Percentiles rank a stretch among this genome's conserved stretches.
These are phyloP conservation scores for Patella vulgata DNA, from an alignment of 1,140 invertebrate species.

Conservation along the genomic window DNA sequence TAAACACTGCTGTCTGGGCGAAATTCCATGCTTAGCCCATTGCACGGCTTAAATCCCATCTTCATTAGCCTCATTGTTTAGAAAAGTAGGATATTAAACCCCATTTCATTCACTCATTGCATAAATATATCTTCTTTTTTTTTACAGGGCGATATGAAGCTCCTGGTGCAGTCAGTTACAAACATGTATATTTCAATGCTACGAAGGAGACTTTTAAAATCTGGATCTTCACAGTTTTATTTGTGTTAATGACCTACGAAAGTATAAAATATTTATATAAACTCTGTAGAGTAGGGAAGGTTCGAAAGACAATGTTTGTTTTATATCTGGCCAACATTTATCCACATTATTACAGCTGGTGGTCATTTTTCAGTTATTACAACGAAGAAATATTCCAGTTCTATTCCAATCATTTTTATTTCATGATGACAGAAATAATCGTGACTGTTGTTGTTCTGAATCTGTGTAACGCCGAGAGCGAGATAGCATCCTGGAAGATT, in stretches of 20 bases:
- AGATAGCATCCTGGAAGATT: constrained; percentile 72
- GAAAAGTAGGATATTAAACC: no score
- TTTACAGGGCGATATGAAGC: constrained; percentile 71
- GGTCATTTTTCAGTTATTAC: constrained; percentile 79
- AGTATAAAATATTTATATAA: constrained; percentile 73
- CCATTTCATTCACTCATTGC: no score
- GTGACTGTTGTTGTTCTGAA: constrained; percentile 72
- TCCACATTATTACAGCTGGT: constrained; percentile 85
- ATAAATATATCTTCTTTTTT: no score
- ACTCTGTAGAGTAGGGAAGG: constrained; percentile 60
- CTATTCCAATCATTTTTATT: constrained; percentile 74
- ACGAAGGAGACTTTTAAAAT: constrained; percentile 80
- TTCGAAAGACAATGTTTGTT: constrained; percentile 75
- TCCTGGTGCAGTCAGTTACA: constrained; percentile 70
- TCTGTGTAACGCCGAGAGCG: constrained; percentile 68
- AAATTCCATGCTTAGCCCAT: no score
- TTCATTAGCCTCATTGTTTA: no score
- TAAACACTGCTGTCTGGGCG: no score
- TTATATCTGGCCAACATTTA: constrained; percentile 78
- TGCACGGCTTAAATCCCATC: no score
- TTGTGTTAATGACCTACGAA: constrained; percentile 77
- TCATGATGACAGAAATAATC: constrained; percentile 76
- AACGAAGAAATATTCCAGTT: constrained; percentile 80
- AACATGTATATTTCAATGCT: constrained; percentile 85
- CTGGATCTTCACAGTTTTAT: constrained; percentile 77